Evolutionary conservation across 2,797 vertebrate genomes (phyloP), one percentile per base, ranked within the genome.

Genomic region (Gymnodraco acuticeps): DNA sequence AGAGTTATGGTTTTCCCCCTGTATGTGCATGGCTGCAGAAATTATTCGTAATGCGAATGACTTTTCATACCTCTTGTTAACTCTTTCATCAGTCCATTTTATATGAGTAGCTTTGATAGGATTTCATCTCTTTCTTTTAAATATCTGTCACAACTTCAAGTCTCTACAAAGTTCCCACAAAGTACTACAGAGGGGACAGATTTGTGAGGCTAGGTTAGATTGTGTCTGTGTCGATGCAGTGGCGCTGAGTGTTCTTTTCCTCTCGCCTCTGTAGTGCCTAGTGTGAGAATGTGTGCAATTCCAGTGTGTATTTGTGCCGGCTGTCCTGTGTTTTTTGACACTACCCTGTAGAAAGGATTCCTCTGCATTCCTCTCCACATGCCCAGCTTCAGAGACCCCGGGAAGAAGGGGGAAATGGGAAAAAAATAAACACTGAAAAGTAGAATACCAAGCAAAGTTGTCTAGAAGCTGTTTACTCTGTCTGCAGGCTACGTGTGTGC

Each of bases 381-480:
- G 52, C 41, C 55, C 41, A 17, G 71, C 87, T 80, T 75, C 65
- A 31, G 85, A 77, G 71, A 85, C 53, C 47, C 60, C 1, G 10
- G 77, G 41, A 64, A 70, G 43, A 65, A 88, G 59, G 14, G 15
- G 13, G n/a, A 13, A 3, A 11, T 31, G 56, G 19, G 43, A 59
- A 31, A 61, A 59, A 58, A 48, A 54, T 52, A 74, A 46, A 71
- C 27, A 79, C 12, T 61, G 66, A 51, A 84, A 76, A 78, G 69
- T 64, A 71, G 67, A 91, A 91, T 70, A 88, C 56, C 73, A 69
- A 78, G 70, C 53, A 5, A 51, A 42, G 55, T 82, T 85, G 81
- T 89, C 76, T 68, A 67, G 69, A 68, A 90, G 86, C 79, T 84
- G 78, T 90, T 91, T 92, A 86, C 75, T 85, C 66, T 83, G 77